These are phyloP conservation scores for Apamea crenata DNA, from an alignment of 2,888 invertebrate genomes.

Conservation along the genomic window DNA sequence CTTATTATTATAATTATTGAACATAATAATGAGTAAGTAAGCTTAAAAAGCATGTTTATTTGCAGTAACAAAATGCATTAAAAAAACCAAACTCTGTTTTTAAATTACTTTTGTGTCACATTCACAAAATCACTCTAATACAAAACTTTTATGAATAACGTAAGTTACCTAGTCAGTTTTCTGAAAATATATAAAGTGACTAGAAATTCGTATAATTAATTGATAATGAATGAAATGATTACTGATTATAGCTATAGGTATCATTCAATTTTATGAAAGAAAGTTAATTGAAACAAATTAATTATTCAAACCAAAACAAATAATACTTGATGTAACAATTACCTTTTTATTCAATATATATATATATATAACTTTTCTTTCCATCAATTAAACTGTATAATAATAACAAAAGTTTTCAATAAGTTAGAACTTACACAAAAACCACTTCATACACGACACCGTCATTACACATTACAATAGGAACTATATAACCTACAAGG, in stretches of 20 bases:
- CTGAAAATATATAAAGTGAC: not conserved
- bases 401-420: conserved; percentile 9
- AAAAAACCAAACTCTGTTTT: not conserved
- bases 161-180: not conserved
- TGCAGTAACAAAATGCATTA: not conserved
- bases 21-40: not conserved
- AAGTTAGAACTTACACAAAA: not conserved
- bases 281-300: not conserved
- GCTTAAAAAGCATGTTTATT: not conserved
- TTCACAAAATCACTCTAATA: not conserved
- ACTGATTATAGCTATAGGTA: too few species aligned
- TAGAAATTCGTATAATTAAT: not conserved
- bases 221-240: not conserved
- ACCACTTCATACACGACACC: conserved; percentile 30
- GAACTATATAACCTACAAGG: conserved; percentile 53
- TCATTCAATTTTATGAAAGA: not conserved
- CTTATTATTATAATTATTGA: not conserved
- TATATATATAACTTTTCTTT: not conserved
- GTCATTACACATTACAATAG: conserved; percentile 27
- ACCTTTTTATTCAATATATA: not conserved
- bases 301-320: not conserved
- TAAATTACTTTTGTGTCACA: not conserved
- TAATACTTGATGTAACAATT: too few species aligned
- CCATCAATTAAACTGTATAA: not conserved
- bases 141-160: not conserved